Percentiles rank a stretch among this genome's conserved stretches.
Conservation (phyloP, 2,888 invertebrate genomes). For the Anaspis maculata region DNA sequence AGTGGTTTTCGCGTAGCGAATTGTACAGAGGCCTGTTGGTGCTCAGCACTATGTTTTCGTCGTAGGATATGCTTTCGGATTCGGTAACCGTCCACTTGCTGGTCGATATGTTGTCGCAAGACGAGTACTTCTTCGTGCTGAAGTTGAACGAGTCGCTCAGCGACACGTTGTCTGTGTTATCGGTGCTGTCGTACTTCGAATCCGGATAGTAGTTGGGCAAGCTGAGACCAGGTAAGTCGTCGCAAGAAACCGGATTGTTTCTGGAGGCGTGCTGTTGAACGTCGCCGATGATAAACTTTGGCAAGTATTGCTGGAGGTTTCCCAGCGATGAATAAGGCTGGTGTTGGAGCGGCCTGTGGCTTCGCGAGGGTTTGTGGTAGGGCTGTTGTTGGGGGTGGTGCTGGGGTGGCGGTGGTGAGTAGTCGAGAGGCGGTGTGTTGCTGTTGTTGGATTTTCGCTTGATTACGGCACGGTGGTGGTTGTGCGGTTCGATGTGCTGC, state of each 20-base stretch:
- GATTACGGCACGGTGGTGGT: too few relatives aligned
- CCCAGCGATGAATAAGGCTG: slow-evolving; percentile 8
- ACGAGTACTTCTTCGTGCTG: slow-evolving; percentile 37
- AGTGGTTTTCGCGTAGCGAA: slow-evolving; percentile 18
- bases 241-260: slow-evolving; percentile 40
- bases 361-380: too few relatives aligned
- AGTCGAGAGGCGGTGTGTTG: slow-evolving; percentile 25
- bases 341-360: slow-evolving; percentile 8
- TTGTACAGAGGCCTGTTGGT: slow-evolving; percentile 32
- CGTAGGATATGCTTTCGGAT: slow-evolving; percentile 34
- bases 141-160: slow-evolving; percentile 38
- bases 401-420: too few relatives aligned
- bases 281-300: slow-evolving; percentile 14
- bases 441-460: slow-evolving; percentile 18
- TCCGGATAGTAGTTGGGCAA: slow-evolving; percentile 42
- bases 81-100: slow-evolving; percentile 19
- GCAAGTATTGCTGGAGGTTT: too few relatives aligned
- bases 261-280: slow-evolving; percentile 50
- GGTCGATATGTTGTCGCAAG: slow-evolving; percentile 19
- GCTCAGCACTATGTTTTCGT: slow-evolving; percentile 38
- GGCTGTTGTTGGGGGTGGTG: too few relatives aligned
- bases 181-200: slow-evolving; percentile 44
- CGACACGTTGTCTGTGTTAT: slow-evolving; percentile 44
- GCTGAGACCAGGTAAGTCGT: slow-evolving; percentile 31
- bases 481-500: too few relatives aligned